Evolutionary conservation across 2,113 vertebrate genomes (phyloP), one percentile per base, ranked within the genome.

Genomic region (Rallus limicola): DNA sequence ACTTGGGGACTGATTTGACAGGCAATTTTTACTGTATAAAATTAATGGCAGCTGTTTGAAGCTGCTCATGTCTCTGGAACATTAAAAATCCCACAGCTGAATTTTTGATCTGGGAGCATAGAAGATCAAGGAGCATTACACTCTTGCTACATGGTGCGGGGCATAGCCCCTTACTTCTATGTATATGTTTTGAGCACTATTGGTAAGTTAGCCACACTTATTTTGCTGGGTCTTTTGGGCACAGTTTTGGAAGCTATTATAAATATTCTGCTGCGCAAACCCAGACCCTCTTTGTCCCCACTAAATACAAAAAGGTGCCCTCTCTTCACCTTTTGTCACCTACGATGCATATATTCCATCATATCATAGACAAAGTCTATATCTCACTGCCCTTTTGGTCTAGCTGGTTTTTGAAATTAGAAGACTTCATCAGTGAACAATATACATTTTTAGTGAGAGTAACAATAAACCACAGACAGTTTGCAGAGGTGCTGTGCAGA

Each of bases 21-120:
- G 79, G n/a, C 17, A 81, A 6, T 48, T 94, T 95, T 70, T 92
- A 68, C 59, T 34, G 50, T 65, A 74, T 68, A 36, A 93, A 93
- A 90, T 90, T 75, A 94, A 72, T 72, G 55, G 71, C 64, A 91
- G 28, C 55, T 80, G 40, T 86, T 94, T 88, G 92, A 94, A 93
- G 79, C 31, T 77, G 29, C 46, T 92, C 48, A 33, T 29, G 23
- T 63, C 23, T 82, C 74, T 58, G 52, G 94, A 96, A 92, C 76
- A 31, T 40, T 76, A 76, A 69, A 96, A 94, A 88, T 38, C 13
- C 33, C 42, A 21, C 48, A 65, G 44, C 20, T 56, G 50, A 88
- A 40, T 77, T 82, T 95, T 88, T 91, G 24, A 76, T 88, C 82
- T 82, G 28, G 42, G 60, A 82, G 38, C 76, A 93, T 1, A 58